Evolutionary conservation across 2,113 vertebrate species (phyloP).

Genomic region (Ochotona curzoniae): DNA sequence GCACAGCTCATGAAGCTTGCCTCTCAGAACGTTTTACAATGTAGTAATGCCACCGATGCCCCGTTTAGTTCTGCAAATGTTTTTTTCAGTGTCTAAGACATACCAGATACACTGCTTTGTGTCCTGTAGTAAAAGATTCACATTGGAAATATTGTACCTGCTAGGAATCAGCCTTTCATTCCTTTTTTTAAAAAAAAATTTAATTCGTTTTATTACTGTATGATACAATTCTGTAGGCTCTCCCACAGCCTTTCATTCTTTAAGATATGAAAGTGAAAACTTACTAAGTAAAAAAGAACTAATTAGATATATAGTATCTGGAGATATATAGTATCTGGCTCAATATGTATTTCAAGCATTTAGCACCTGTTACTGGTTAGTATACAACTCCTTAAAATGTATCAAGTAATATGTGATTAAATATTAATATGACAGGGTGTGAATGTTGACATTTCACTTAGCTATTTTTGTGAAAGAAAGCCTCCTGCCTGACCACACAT

Average conservation of each 20-base stretch:
- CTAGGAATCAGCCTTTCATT: not conserved
- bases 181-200: no score
- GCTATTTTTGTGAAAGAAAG: conserved; percentile 38
- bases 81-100: not conserved
- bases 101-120: not conserved
- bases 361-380: not conserved
- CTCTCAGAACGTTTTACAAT: not conserved
- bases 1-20: not conserved
- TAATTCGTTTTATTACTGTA: no score
- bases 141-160: rapidly evolving
- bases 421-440: not conserved
- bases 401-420: conserved; percentile 60
- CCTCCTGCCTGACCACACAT: not conserved
- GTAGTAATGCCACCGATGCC: not conserved
- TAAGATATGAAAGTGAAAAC: not conserved
- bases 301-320: no score
- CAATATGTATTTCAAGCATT: conserved; percentile 2
- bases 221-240: no score
- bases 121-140: not conserved
- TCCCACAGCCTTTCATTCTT: not conserved
- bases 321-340: not conserved
- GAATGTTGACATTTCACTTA: conserved; percentile 43
- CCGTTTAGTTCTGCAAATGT: not conserved
- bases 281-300: not conserved
- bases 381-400: conserved; percentile 19